Base-by-base conservation (phyloP, 2,797 vertebrate species). In the Phaenicophaeus curvirostris region DNA sequence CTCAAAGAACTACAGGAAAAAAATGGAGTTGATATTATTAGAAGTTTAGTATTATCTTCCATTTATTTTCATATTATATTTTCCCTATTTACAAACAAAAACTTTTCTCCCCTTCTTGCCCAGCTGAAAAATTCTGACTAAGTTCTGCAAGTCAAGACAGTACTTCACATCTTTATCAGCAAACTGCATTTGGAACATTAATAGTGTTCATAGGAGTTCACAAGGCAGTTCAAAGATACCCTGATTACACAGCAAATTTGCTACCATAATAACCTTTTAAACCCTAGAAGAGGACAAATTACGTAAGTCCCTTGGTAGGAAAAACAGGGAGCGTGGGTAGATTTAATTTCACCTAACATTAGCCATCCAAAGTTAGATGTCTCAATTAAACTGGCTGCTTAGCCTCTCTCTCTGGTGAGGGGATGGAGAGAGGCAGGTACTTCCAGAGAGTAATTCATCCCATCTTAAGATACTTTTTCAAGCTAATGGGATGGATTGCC, bases 321-420 rank as follows among this genome's bases (percentile, higher is more conserved):
- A 69, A 77, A 82, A 41, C 39, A 66, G 65, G 81, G 63, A 66
- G 48, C 41, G 9, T 23, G 17, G n/a, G 72, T 59, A 88, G 39
- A 87, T 92, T 89, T 94, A 85, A 68, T 92, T 94, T 89, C 59
- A 51, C 42, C 51, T 90, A 89, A 79, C n/a, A 51, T 89, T 69
- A 91, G 59, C 71, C 55, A 35, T 58, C 50, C 41, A 44, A 68
- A 68, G 77, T 65, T 81, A 61, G 58, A 72, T 65, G 58, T 78
- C 91, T 93, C 87, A 59, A 81, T 93, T 85, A 81, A 90, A 87
- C 14, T 35, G 58, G 17, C 84, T 94, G 65, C 66, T 91, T 83
- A 59, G 55, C 9, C 59, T 84, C 54, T 54, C 62, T 88, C 31
- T 78, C 21, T 31, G 59, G 53, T 74, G 62, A 86, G 65, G 1